These are phyloP conservation scores for Ichneumon xanthorius DNA, from an alignment of 2,888 invertebrate species.

Conservation along the genomic window DNA sequence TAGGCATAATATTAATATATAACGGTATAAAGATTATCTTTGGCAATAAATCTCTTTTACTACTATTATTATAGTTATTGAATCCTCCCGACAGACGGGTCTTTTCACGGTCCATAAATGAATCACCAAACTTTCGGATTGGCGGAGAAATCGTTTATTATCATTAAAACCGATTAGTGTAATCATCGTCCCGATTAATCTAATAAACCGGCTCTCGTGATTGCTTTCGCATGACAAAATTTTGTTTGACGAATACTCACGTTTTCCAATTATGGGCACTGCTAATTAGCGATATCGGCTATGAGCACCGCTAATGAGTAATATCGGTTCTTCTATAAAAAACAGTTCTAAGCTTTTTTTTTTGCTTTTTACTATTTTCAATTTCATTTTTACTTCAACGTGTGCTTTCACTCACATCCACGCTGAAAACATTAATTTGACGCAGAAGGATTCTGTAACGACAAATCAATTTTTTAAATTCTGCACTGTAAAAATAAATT, in stretches of 20 bases:
- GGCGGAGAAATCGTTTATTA: background rate
- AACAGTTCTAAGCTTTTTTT: background rate
- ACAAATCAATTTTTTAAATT: no score
- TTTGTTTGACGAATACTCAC: background rate
- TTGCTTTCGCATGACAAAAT: background rate
- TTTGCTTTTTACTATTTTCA: background rate
- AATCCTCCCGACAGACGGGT: no score
- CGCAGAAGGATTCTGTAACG: background rate
- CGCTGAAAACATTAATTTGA: background rate
- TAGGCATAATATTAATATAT: no score
- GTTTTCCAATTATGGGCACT: background rate
- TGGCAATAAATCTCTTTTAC: no score
- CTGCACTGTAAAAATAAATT: no score
- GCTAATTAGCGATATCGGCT: background rate
- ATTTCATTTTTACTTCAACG: background rate
- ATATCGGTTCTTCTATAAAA: background rate
- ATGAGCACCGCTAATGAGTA: no score
- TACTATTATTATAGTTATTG: no score
- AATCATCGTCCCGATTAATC: background rate
- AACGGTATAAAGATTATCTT: no score
- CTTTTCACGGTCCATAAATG: background rate
- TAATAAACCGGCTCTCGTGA: background rate
- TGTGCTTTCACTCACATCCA: no score
- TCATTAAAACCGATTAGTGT: background rate
- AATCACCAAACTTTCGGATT: background rate